Percentiles rank a stretch among this genome's conserved stretches.
phyloP scores from a whole-genome alignment of 2,797 vertebrate genomes.

The Amblyraja radiata region DNA sequence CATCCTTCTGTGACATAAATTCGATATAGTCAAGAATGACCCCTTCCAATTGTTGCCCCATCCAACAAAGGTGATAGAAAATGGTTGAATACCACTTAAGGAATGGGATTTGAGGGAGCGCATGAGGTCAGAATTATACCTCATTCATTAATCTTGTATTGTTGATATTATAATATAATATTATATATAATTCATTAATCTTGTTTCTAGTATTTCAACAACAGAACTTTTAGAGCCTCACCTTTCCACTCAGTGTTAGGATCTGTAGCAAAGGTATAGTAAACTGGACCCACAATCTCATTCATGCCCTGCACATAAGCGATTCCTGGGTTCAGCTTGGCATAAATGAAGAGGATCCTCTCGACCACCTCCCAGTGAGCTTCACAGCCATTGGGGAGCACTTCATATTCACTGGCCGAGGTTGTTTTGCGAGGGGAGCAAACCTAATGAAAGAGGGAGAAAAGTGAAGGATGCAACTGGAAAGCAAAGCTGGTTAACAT shows the following conservation, averaged over 20 bases:
- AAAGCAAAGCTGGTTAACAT: not conserved
- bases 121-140: too few relatives aligned
- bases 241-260: slow-evolving; percentile 89
- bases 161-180: too few relatives aligned
- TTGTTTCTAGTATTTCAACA: not conserved
- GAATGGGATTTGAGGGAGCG: too few relatives aligned
- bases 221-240: slow-evolving; percentile 46
- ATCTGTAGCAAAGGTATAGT: slow-evolving; percentile 93
- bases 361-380: slow-evolving; percentile 98
- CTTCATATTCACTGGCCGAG: slow-evolving; percentile 75
- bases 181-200: not conserved
- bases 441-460: slow-evolving; percentile 49
- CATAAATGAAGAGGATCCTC: slow-evolving; percentile 93
- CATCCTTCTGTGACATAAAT: not conserved
- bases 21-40: not conserved
- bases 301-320: slow-evolving; percentile 99
- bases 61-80: not conserved
- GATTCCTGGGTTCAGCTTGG: slow-evolving; percentile 95
- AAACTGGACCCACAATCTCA: slow-evolving; percentile 91
- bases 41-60: too few relatives aligned
- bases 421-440: slow-evolving; percentile 79
- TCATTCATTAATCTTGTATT: not conserved
- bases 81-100: not conserved
- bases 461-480: not conserved
- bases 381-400: slow-evolving; percentile 81